Base-by-base conservation (phyloP, 2,113 vertebrate genomes). In the Scolopax mira region DNA sequence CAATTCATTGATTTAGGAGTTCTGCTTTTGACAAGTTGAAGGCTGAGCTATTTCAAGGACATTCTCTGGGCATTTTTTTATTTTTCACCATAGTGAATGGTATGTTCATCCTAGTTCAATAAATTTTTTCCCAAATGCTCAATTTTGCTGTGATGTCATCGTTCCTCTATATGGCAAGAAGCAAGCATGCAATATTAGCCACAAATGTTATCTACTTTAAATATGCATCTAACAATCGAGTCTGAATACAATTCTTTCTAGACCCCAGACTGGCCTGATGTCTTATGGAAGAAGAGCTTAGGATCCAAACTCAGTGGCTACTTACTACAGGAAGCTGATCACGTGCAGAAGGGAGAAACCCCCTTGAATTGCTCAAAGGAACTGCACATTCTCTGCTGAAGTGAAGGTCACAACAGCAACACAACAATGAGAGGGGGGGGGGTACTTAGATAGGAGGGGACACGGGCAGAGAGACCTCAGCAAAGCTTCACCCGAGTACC, bases 341-440 rank as follows among this genome's bases (percentile, higher is more conserved):
- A 64, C 2, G 1, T 19, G 14, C 33, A 46, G 33, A 13, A 88
- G 33, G 23, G 10, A 88, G 30, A 48, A 72, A 89, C 54, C 24
- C 44, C 41, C n/a, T 73, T 51, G 7, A 65, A 23, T 24, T 31
- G 4, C 35, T 83, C 24, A 13, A 2, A 11, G 39, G 8, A 9
- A 18, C 31, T 70, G 37, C 57, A 14, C 6, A 4, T 41, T 58
- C 28, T 27, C 37, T 74, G n/a, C 35, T 44, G 14, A 78, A 57
- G 18, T 7, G 10, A 69, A 72, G 41, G 54, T 69, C 49, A 27
- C 3, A 3, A 44, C 25, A 70, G 39, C 48, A 74, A 25, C 18
- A 48, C 6, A 5, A 19, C 27, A 60, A 23, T 1, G 1, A 1
- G 1, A 1, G 2, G 27, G 27, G 18, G 9, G 23, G 27, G 18